Evolutionary conservation across 2,113 vertebrate genomes (phyloP), one percentile per base, ranked within the genome.

Genomic region (Erythrocercus mccallii): DNA sequence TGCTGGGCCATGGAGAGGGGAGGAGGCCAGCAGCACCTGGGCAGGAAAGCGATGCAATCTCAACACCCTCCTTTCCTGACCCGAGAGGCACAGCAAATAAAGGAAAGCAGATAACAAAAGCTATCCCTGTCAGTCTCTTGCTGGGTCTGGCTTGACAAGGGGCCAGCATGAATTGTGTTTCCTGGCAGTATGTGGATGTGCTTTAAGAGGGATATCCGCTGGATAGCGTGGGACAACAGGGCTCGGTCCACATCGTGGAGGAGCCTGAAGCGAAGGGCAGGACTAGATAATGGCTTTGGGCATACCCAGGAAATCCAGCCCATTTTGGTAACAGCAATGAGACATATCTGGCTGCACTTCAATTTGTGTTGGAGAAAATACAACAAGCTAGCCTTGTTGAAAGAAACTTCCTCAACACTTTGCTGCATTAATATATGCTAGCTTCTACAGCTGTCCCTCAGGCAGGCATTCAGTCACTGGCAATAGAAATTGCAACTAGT

Each of bases 31-130:
- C 64, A 81, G 58, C 94, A 96, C 79, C 95, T 96, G 88, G 81
- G 12, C 85, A 90, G 96, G 95, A 97, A 97, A 90, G 58, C 83
- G 68, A 72, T 53, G 27, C n/a, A 66, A 30, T 64, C 50, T 86
- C 80, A 45, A n/a, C 18, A 47, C 51, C 14, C 70, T 87, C 50
- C 45, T 93, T 96, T 95, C 90, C 92, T 80, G 82, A 65, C 37
- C 57, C 1, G 1, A 60, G 57, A 60, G n/a, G 25, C 0, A 0
- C 40, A 54, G 82, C 74, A 77, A 86, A 72, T 72, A 69, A 80
- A 94, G 79, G 74, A 88, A 94, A 80, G 50, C 57, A 69, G 88
- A 73, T 82, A 76, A 88, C 0, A 40, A 92, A 88, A 92, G 42
- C 62, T 80, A 10, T 88, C 71, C 66, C 74, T 69, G 74, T 28